Evolutionary conservation across 2,888 invertebrate genomes (phyloP), one percentile per base, ranked within the genome.

Genomic region (Epistrophella euchroma): DNA sequence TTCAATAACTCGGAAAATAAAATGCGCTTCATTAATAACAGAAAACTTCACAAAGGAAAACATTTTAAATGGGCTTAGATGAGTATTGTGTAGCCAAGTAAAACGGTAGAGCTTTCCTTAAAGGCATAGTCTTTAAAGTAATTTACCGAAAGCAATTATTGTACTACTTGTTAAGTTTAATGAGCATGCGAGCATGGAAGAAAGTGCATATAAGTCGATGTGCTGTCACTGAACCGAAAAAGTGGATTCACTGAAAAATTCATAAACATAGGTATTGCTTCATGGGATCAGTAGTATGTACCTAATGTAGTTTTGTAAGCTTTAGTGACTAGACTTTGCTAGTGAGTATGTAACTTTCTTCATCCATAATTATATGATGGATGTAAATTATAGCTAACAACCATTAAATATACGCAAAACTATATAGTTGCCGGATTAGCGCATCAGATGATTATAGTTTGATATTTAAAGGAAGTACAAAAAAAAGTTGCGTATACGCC

Each of bases 161-260:
- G 17, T 56, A 55, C 58, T 56, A 55, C 58, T 68, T 74, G 43
- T 73, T 35, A 56, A 71, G 17, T 35, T 74, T 72, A 15, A 72
- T 25, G 60, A 60, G 68, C 72, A 52, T 52, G 25, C 1, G 4
- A 19, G 19, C 47, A 71, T 75, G 55, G 58, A 72, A 81, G 81
- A 85, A 81, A 85, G 85, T 80, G 72, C 81, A 85, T 35, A 76
- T 35, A 76, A 72, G 80, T 75, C 55, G 76, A 72, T 76, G 52
- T n/a, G 19, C 22, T 45, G 40, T 85, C 85, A 85, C 28, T 85
- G 85, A 81, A 81, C 72, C 62, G 85, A 72, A 81, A 81, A 85
- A 85, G 62, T 84, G 58, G 72, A 32, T 66, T 56, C 52, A 37
- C 17, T 22, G 22, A 55, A 55, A 32, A 40, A 28, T 28, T 28